Base-by-base conservation (phyloP, 1,140 invertebrate genomes). In the Drosophila carrolli region DNA sequence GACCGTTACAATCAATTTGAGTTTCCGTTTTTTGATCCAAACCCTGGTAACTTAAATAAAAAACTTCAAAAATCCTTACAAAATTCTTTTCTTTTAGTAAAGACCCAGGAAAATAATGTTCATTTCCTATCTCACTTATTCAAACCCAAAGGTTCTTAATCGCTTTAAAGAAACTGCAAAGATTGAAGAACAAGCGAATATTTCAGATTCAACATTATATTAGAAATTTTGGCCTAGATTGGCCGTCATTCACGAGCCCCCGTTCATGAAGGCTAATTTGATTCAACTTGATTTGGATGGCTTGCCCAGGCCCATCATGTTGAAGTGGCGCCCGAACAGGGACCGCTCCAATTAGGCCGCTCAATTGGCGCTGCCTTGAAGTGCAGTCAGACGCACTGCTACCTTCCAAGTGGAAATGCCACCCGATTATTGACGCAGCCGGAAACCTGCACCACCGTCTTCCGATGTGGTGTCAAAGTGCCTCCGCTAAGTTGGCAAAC, bases 321-420 rank as follows among this genome's bases (percentile, higher is more conserved):
- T 68, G 47, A 68, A 68, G 65, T 48, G 44, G 65, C 43, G 27
- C 16, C 27, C 38, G 23, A 35, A 0, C 50, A 54, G 40, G 27
- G 14, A 32, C 41, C 38, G 60, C 68, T 70, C 44, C 68, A 72
- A 71, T 72, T 72, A 72, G 66, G 37, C 29, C 27, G 51, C 60
- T 23, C 60, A 63, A 59, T 59, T 48, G 57, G 41, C 32, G 44
- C 19, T 29, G 57, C 57, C 51, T 55, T 46, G 9, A 5, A 63
- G 60, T 63, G 60, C 60, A 63, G 40, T 43, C 29, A 29, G 44
- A 71, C 66, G 66, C 66, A 71, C 65, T 58, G 37, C 38, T 67
- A 48, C 43, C 35, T 35, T 37, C 48, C 48, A 48, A 16, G 16
- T 16, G 16, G 16, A 16, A 16, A 40, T 54, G 19, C 27, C 65